Evolutionary conservation across 2,888 invertebrate species (phyloP).

Genomic region (Harpalus rufipes): DNA sequence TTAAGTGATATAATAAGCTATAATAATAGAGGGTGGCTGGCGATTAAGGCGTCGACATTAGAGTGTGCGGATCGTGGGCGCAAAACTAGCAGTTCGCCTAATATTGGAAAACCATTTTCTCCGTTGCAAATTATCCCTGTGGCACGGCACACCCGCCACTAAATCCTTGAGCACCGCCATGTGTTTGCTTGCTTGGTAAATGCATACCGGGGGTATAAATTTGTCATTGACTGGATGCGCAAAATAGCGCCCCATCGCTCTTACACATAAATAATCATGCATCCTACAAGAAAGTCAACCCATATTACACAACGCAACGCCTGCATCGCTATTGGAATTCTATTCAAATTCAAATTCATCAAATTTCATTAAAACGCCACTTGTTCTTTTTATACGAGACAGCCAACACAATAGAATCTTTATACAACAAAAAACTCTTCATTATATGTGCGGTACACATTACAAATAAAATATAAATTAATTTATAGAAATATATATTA

Average conservation of each 20-base stretch:
- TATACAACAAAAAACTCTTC: too few species aligned
- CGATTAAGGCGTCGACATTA: constrained; percentile 32
- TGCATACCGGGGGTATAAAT: constrained; percentile 18
- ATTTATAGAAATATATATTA: too few species aligned
- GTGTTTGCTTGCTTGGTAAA: constrained; percentile 19
- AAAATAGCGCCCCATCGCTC: constrained; percentile 11
- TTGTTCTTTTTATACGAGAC: neutral
- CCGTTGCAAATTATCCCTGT: constrained; percentile 46
- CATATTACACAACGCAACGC: neutral
- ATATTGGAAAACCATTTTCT: constrained; percentile 55
- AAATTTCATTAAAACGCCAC: neutral
- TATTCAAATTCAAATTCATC: neutral
- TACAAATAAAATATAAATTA: too few species aligned
- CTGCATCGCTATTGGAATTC: neutral
- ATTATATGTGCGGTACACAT: too few species aligned
- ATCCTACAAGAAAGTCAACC: constrained; percentile 9
- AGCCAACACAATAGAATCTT: neutral
- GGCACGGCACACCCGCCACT: constrained; percentile 32
- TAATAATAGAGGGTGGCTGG: constrained; percentile 22
- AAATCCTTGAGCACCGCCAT: constrained; percentile 46
- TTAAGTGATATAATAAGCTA: constrained; percentile 23
- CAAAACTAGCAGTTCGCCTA: constrained; percentile 50
- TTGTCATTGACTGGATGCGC: constrained; percentile 18
- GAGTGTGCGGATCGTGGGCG: constrained; percentile 3
- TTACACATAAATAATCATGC: neutral